Evolutionary conservation across 2,797 vertebrate genomes (phyloP), one percentile per base, ranked within the genome.

Genomic region (Nasua narica): DNA sequence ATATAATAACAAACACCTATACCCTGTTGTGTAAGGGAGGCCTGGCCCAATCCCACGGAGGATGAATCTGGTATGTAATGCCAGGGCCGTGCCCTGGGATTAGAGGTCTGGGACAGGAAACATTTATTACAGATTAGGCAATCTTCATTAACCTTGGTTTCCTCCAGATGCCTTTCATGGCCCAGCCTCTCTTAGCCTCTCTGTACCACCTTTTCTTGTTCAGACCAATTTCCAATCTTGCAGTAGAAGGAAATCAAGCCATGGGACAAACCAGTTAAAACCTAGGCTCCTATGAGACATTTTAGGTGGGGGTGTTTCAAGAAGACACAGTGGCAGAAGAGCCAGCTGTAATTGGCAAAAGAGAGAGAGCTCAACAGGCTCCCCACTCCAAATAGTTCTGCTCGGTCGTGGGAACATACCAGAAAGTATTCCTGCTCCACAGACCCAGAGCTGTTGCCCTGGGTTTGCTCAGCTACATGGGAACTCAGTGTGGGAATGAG

Each of bases 401-500:
- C 25, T 94, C 58, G 87, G 65, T 97, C 95, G 94, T 98, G 95
- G 97, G 95, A 96, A 94, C 90, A 86, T 11, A 78, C 52, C 37
- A 50, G n/a, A 40, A 70, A 14, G 27, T 29, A 58, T 82, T 93
- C 96, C 92, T 96, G 95, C 95, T 95, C 37, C 96, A 90, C 87
- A 97, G 89, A 97, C 91, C 91, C 54, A 87, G 88, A 96, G 95
- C 97, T 98, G 90, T 97, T 96, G 56, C 85, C 98, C 98, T 98
- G 98, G 98, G 98, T 97, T 98, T 97, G 95, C 97, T 97, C 11
- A 93, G 97, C 97, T 99, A 99, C 99, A 99, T 99, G 99, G 99
- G 99, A 98, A 98, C 98, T 99, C 96, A 92, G 97, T 96, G 97
- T 97, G 98, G 96, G 96, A 98, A 97, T 97, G 97, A 81, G 21